Conservation (phyloP, 2,113 vertebrate species). For the Cepphus grylle region DNA sequence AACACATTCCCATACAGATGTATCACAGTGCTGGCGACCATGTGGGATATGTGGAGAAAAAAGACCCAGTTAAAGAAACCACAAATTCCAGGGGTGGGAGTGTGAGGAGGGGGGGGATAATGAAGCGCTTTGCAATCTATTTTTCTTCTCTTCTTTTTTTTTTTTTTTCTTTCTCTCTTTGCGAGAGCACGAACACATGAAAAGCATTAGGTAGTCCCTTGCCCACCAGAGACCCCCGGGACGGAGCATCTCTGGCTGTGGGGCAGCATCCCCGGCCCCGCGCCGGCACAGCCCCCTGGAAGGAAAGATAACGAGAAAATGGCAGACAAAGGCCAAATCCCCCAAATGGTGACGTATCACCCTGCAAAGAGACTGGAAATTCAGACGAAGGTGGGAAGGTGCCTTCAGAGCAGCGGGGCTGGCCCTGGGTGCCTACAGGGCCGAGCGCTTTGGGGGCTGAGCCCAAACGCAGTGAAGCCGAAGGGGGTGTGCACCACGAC, state of each 20-base stretch:
- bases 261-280: background rate
- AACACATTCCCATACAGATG: background rate
- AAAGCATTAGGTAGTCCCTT: background rate
- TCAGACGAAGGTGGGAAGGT: fast-evolving
- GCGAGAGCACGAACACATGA: background rate
- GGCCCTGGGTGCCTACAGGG: fast-evolving
- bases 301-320: background rate
- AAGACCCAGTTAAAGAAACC: background rate
- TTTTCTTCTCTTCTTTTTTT: background rate
- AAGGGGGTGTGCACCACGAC: no score
- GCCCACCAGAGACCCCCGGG: background rate
- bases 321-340: background rate
- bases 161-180: background rate
- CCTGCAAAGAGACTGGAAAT: background rate
- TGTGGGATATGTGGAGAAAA: background rate
- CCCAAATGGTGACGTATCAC: fast-evolving
- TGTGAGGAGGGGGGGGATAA: background rate
- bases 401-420: background rate
- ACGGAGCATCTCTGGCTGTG: no score
- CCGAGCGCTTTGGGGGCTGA: background rate
- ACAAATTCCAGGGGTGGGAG: conserved; percentile 23
- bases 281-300: background rate
- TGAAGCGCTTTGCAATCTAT: background rate
- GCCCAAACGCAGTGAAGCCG: background rate
- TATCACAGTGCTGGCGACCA: background rate